Conservation (phyloP, 2,113 vertebrate species). For the Puntigrus tetrazona region DNA sequence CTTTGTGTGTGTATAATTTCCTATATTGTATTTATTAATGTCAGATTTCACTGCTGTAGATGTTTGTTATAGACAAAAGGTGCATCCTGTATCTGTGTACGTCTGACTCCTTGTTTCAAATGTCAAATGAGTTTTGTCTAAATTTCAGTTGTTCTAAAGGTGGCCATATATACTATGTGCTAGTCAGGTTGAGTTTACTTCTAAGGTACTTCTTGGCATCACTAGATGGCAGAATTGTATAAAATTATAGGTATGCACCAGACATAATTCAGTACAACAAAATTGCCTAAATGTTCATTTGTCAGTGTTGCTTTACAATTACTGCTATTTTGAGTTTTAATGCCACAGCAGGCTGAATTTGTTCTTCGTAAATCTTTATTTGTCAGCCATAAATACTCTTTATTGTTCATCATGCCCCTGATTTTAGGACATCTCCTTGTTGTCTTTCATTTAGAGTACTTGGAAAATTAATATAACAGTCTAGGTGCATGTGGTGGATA, state of each 20-base stretch:
- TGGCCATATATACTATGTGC: background rate
- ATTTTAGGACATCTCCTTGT: background rate
- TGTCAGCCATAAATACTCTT: background rate
- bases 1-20: background rate
- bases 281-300: background rate
- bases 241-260: background rate
- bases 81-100: background rate
- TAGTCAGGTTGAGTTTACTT: background rate
- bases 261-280: background rate
- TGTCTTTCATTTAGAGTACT: background rate
- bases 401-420: background rate
- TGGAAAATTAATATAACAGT: background rate
- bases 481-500: background rate
- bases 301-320: background rate
- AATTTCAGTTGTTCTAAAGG: background rate
- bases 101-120: background rate
- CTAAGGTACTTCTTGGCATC: background rate
- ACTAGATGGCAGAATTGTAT: constrained; percentile 22
- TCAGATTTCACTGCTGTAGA: background rate
- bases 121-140: background rate
- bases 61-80: background rate
- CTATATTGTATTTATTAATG: background rate
- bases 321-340: background rate
- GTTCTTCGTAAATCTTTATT: background rate
- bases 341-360: background rate